phyloP scores from a whole-genome alignment of 2,888 invertebrate genomes.

The Microplitis deprimator region DNA sequence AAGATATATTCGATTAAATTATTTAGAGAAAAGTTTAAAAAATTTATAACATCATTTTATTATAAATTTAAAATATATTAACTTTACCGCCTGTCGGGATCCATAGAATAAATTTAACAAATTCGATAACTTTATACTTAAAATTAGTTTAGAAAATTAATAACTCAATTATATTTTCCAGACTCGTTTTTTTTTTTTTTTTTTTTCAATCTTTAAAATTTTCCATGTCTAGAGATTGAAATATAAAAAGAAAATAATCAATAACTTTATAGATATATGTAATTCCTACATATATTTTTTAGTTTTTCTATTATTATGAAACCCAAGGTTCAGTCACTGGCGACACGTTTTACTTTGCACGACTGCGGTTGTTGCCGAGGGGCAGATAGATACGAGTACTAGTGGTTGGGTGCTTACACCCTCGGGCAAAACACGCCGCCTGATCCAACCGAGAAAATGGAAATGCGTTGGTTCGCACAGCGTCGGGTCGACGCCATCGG shows the following conservation, averaged over 20 bases:
- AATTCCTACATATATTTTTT: neutral
- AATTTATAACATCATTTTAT: neutral
- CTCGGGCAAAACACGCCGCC: constrained; percentile 29
- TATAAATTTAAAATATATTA: neutral
- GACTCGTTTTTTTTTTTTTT: neutral
- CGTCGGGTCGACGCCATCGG: constrained; percentile 29
- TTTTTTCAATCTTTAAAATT: neutral
- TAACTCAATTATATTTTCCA: neutral
- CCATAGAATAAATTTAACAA: no score
- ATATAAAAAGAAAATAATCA: neutral
- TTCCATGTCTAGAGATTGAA: neutral
- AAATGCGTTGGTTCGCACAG: constrained; percentile 27
- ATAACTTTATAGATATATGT: neutral
- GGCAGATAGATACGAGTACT: constrained; percentile 16
- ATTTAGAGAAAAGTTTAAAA: neutral
- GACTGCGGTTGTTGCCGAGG: constrained; percentile 17
- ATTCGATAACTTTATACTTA: no score
- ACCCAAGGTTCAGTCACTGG: constrained; percentile 18
- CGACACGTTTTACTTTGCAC: constrained; percentile 18
- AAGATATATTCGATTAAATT: neutral
- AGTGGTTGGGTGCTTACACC: constrained; percentile 23
- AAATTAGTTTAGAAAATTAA: neutral
- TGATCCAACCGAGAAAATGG: constrained; percentile 29
- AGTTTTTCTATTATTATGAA: constrained; percentile 3
- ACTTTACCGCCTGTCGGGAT: neutral